phyloP scores from a whole-genome alignment of 2,888 invertebrate species.

The Chymomyza fuscimana region DNA sequence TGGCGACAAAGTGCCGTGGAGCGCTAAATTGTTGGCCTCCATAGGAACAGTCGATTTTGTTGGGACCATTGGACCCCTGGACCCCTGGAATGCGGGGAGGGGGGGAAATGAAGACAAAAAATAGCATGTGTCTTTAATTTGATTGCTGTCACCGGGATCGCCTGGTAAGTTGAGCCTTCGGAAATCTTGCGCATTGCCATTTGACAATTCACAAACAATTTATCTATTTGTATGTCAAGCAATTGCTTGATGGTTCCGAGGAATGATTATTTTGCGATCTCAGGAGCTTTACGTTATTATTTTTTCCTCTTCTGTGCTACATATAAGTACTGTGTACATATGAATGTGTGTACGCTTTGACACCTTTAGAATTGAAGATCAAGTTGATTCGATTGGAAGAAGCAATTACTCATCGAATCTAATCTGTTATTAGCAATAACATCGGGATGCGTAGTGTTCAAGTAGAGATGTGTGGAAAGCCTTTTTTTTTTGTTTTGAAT shows the following conservation, averaged over 20 bases:
- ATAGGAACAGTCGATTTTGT: conserved; percentile 7
- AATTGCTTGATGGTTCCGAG: conserved; percentile 33
- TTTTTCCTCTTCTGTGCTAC: neutral
- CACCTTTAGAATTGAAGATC: neutral
- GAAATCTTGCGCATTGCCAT: conserved; percentile 40
- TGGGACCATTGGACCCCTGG: conserved; percentile 3
- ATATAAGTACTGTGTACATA: neutral
- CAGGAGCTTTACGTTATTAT: neutral
- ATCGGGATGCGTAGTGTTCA: neutral
- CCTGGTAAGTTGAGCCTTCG: conserved; percentile 29
- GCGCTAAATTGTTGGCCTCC: conserved; percentile 64
- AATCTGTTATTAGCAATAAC: conserved; percentile 2
- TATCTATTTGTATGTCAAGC: conserved; percentile 52
- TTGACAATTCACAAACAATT: conserved; percentile 48
- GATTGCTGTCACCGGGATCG: conserved; percentile 24
- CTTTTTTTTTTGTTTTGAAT: neutral
- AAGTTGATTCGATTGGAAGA: conserved; percentile 31
- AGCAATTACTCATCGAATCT: conserved; percentile 31
- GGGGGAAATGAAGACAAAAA: conserved; percentile 9
- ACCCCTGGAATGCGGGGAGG: neutral
- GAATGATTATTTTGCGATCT: conserved; percentile 9
- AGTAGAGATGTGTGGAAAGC: neutral
- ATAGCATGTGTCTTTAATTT: conserved; percentile 35
- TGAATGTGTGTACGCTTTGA: neutral
- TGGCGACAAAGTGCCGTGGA: conserved; percentile 79